These are phyloP conservation scores for Melanophora roralis DNA, from an alignment of 2,888 invertebrate genomes.

Conservation along the genomic window DNA sequence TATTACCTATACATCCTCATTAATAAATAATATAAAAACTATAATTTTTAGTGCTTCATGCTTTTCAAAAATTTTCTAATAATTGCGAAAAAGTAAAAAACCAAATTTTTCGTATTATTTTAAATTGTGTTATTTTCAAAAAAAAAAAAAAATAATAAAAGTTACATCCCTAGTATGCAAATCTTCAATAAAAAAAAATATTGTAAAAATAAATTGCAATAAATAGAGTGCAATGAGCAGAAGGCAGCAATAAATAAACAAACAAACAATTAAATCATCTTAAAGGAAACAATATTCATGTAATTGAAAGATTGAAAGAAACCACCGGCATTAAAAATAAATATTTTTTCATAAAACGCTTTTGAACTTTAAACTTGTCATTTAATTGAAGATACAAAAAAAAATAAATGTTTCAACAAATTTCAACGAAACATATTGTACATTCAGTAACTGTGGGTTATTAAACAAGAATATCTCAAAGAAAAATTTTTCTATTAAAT, in stretches of 20 bases:
- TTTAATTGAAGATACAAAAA: constrained; percentile 15
- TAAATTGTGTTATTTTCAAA: too few species aligned
- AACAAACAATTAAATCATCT: constrained; percentile 22
- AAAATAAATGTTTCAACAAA: not conserved
- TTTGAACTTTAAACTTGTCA: constrained; percentile 25
- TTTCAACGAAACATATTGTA: not conserved
- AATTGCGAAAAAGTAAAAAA: too few species aligned
- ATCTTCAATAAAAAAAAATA: not conserved
- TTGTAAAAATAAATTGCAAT: constrained; percentile 6
- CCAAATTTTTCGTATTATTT: too few species aligned
- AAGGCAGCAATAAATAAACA: not conserved
- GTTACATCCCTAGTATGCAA: too few species aligned
- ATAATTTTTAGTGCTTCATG: too few species aligned
- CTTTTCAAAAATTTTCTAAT: too few species aligned
- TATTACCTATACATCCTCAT: too few species aligned
- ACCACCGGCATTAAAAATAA: not conserved
- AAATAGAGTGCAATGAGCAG: not conserved
- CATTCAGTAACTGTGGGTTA: not conserved
- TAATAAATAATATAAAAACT: too few species aligned
- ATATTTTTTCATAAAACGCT: constrained; percentile 1
- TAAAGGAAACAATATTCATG: constrained; percentile 42
- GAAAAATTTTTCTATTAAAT: not conserved
- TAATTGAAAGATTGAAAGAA: constrained; percentile 46
- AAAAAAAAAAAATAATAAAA: too few species aligned
- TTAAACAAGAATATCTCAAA: not conserved